Evolutionary conservation across 2,888 invertebrate genomes (phyloP).

Genomic region (Hymenopus coronatus): DNA sequence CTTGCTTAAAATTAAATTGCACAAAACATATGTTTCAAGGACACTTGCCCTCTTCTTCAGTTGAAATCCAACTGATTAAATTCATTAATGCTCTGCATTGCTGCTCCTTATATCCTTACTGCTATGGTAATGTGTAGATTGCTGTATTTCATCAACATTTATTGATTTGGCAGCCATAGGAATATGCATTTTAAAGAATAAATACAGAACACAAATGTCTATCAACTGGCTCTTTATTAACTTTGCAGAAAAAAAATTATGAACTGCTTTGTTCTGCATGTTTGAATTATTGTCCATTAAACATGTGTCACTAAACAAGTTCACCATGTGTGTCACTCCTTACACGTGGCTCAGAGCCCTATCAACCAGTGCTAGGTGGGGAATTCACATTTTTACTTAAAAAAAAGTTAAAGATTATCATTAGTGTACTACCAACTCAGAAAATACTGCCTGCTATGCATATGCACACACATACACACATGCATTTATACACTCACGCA

Average conservation of each 20-base stretch:
- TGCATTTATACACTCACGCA: neutral
- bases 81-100: too few relatives aligned
- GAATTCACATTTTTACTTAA: neutral
- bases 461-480: neutral
- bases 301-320: neutral
- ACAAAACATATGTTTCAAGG: too few relatives aligned
- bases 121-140: too few relatives aligned
- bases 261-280: neutral
- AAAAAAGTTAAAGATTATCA: neutral
- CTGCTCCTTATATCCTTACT: too few relatives aligned
- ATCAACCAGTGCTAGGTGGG: neutral
- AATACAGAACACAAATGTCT: neutral
- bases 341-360: neutral
- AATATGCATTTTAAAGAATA: neutral
- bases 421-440: neutral
- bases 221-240: neutral
- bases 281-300: neutral
- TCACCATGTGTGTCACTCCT: neutral
- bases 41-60: too few relatives aligned
- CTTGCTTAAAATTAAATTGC: too few relatives aligned
- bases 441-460: neutral
- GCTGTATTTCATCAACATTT: too few relatives aligned
- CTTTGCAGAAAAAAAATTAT: neutral
- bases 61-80: too few relatives aligned
- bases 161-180: too few relatives aligned